Conservation (phyloP, 2,113 vertebrate genomes). For the Propithecus coquereli region DNA sequence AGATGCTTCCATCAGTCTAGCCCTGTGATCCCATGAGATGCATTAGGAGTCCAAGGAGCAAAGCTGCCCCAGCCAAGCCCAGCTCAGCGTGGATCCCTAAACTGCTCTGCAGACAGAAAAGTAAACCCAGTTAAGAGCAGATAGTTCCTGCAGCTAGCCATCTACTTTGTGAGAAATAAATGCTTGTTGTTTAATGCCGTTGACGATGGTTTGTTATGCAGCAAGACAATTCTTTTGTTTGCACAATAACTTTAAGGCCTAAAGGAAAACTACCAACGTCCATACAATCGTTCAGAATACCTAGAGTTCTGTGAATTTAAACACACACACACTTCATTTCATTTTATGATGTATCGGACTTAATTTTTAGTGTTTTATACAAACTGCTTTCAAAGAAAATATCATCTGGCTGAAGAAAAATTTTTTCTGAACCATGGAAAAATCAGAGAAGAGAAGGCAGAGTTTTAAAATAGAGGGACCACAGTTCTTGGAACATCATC, state of each 20-base stretch:
- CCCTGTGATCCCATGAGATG: neutral
- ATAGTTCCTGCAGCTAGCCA: neutral
- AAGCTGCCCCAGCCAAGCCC: neutral
- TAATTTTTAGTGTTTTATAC: neutral
- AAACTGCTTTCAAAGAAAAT: constrained; percentile 28
- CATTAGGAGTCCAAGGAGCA: neutral
- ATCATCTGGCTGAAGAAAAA: neutral
- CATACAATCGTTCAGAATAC: neutral
- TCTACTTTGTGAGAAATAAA: neutral
- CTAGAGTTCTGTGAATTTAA: neutral
- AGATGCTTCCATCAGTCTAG: neutral
- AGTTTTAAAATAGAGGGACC: neutral
- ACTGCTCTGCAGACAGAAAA: neutral
- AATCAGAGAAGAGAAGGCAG: neutral
- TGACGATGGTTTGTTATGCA: neutral
- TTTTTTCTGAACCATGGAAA: neutral
- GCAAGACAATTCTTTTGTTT: neutral
- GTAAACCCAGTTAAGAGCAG: neutral
- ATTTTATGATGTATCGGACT: neutral
- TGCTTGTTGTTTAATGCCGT: neutral
- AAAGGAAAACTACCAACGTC: neutral
- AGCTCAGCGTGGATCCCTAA: neutral
- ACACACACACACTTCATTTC: neutral
- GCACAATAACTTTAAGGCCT: neutral
- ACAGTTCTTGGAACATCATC: neutral